Conservation (phyloP, 2,888 invertebrate species). For the Brachylomia viminalis region DNA sequence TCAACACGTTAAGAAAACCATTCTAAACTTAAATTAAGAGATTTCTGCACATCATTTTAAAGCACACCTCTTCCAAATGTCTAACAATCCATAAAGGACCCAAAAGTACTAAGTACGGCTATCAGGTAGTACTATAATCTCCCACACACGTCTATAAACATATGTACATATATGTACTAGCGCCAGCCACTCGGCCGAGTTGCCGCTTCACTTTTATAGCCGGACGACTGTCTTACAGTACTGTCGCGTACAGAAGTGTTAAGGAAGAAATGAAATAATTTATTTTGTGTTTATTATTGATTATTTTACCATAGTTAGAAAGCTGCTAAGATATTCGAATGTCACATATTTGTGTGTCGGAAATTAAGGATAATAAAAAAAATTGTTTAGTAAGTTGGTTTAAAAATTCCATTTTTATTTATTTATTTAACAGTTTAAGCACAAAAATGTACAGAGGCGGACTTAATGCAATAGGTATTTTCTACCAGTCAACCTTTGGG, state of each 20-base stretch:
- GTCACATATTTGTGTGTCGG: not conserved
- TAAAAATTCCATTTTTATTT: no score
- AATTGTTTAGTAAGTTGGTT: no score
- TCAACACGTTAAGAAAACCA: no score
- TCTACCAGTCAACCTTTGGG: no score
- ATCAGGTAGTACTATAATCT: slow-evolving; percentile 38
- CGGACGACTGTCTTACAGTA: slow-evolving; percentile 70
- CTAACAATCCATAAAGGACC: not conserved
- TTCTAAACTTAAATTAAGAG: not conserved
- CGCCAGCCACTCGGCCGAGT: slow-evolving; percentile 63
- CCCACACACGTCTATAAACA: slow-evolving; percentile 42
- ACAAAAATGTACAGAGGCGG: no score
- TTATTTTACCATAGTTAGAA: not conserved
- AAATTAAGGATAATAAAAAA: not conserved
- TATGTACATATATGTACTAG: slow-evolving; percentile 26
- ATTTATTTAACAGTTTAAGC: no score
- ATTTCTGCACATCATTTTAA: not conserved
- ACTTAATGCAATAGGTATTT: no score
- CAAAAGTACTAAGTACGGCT: not conserved
- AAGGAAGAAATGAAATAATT: not conserved
- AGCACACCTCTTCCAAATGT: not conserved
- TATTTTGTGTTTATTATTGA: not conserved
- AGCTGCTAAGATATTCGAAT: not conserved
- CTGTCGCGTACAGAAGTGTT: slow-evolving; percentile 49
- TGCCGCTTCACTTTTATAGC: slow-evolving; percentile 73